phyloP scores from a whole-genome alignment of 2,888 invertebrate species.

The Notodonta ziczac region DNA sequence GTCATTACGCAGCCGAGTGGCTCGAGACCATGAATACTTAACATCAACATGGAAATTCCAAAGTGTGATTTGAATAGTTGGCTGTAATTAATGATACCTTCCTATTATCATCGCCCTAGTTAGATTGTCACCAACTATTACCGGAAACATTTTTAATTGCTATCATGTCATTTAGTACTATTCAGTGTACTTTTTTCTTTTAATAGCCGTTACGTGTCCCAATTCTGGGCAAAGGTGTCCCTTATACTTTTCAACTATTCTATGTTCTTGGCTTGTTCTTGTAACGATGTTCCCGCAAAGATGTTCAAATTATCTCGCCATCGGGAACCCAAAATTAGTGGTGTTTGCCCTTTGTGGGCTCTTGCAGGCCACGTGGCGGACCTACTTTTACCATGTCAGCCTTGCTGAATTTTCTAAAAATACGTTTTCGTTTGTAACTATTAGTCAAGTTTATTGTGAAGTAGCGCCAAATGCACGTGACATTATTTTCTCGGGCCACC shows the following conservation, averaged over 20 bases:
- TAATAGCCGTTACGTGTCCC: too few relatives aligned
- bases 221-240: too few relatives aligned
- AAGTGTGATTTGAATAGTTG: constrained; percentile 47
- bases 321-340: too few relatives aligned
- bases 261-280: too few relatives aligned
- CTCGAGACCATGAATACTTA: constrained; percentile 46
- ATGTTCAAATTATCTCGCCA: too few relatives aligned
- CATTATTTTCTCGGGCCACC: constrained; percentile 13
- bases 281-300: too few relatives aligned
- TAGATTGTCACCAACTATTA: constrained; percentile 3
- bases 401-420: background rate
- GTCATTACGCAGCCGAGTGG: constrained; percentile 38
- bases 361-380: too few relatives aligned
- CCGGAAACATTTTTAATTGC: background rate
- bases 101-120: constrained; percentile 6
- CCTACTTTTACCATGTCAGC: too few relatives aligned
- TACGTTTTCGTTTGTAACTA: background rate
- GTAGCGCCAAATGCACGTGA: background rate
- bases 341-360: too few relatives aligned
- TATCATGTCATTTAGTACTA: background rate
- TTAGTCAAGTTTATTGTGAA: background rate
- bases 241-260: too few relatives aligned
- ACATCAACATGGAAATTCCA: constrained; percentile 40
- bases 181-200: too few relatives aligned
- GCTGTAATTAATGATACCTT: constrained; percentile 24